These are phyloP conservation scores for Cactoblastis cactorum DNA, from an alignment of 2,888 invertebrate species.

Conservation along the genomic window DNA sequence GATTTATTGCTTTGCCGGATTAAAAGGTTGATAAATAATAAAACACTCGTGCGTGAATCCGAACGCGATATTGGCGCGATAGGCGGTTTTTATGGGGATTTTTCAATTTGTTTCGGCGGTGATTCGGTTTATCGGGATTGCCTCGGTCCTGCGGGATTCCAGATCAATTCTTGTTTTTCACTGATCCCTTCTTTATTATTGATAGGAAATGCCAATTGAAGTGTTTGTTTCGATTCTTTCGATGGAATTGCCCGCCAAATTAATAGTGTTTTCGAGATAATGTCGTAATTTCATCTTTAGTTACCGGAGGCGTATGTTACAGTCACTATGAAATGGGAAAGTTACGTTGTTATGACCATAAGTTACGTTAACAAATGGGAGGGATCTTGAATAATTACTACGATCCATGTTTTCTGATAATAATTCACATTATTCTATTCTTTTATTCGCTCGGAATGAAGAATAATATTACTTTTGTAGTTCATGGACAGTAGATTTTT, in stretches of 20 bases:
- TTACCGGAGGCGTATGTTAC: conserved; percentile 5
- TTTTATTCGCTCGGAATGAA: too few relatives aligned
- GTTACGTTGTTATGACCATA: neutral
- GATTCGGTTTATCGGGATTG: conserved; percentile 35
- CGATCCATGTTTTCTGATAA: neutral
- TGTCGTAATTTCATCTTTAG: conserved; percentile 13
- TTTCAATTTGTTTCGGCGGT: conserved; percentile 61
- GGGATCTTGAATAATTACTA: conserved; percentile 8
- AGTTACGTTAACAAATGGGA: conserved; percentile 4
- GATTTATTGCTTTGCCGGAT: conserved; percentile 70
- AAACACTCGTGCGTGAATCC: conserved; percentile 40
- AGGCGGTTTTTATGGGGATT: conserved; percentile 55
- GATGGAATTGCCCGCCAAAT: conserved; percentile 20
- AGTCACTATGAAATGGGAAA: neutral
- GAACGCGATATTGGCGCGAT: conserved; percentile 30
- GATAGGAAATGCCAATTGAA: conserved; percentile 30
- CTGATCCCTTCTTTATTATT: conserved; percentile 28
- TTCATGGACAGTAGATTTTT: too few relatives aligned
- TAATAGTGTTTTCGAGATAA: conserved; percentile 14
- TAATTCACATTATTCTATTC: too few relatives aligned
- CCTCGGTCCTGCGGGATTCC: conserved; percentile 29
- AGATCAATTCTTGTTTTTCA: conserved; percentile 23
- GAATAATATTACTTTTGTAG: too few relatives aligned
- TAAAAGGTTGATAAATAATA: conserved; percentile 44
- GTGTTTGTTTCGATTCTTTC: conserved; percentile 27